Evolutionary conservation across 1,140 invertebrate genomes (phyloP), one percentile per base, ranked within the genome.

Genomic region (Idris sp.): DNA sequence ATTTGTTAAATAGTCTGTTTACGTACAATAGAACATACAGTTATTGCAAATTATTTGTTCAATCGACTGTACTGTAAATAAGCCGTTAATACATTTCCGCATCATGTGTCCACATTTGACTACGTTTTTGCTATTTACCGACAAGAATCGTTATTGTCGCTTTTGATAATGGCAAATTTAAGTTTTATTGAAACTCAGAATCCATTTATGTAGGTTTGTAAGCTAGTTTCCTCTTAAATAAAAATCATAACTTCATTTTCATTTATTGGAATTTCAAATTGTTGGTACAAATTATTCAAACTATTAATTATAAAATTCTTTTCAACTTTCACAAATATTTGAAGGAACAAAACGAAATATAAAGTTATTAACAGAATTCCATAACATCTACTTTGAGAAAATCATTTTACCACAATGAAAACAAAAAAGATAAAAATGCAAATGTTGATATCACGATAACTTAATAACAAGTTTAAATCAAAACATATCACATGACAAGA

Each of bases 21-120:
- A 9, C 16, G 7, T 40, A 8, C n/a, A 2, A 14, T 25, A 8
- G 22, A 25, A 4, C 3, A 25, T 4, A 25, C 38, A 7, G 28
- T 26, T 36, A 46, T 46, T 5, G 54, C 14, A 48, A 61, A 48
- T 38, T 14, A 61, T 48, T 59, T 61, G 44, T 19, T 40, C 31
- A 25, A 31, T 51, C 26, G 33, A 44, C 43, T 31, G 33, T 33
- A 9, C 9, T 14, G 35, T 41, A 41, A 49, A 62, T 62, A 51
- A 51, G 26, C 16, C 35, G 41, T 30, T 31, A 8, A 43, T 43
- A 56, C 28, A 5, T 19, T 40, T 2, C 31, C n/a, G 41, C 13
- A 19, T 48, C 25, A 8, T n/a, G 10, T 13, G 15, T 40, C 43
- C 10, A 15, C 36, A 38, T 62, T 48, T 48, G 13, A 9, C 2